Percentiles rank a stretch among this genome's conserved stretches.
phyloP scores from a whole-genome alignment of 2,797 vertebrate species.

The Fistularia commersonii region DNA sequence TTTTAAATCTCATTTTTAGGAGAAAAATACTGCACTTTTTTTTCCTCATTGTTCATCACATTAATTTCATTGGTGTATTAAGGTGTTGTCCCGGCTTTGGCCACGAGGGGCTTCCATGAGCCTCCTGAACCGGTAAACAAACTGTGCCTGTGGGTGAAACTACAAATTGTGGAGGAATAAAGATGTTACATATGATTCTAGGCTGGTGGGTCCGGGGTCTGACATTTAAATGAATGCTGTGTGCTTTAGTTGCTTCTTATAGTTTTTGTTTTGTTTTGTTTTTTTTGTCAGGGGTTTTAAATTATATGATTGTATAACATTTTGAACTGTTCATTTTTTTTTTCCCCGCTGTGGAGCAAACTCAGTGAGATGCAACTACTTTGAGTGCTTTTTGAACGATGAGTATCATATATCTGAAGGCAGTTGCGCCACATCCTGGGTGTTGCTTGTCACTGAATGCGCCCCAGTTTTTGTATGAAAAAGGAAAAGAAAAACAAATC shows the following conservation, averaged over 20 bases:
- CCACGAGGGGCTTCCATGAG: too few species aligned
- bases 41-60: too few species aligned
- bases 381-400: constrained; percentile 6
- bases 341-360: constrained; percentile 71
- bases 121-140: too few species aligned
- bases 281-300: constrained; percentile 62
- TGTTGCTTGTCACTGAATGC: constrained; percentile 27
- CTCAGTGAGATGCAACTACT: constrained; percentile 26
- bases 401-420: too few species aligned
- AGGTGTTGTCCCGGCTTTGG: too few species aligned
- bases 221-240: constrained; percentile 51
- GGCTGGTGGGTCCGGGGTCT: constrained; percentile 12
- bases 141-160: too few species aligned
- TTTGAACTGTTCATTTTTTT: constrained; percentile 76
- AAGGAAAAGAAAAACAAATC: constrained; percentile 12
- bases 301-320: constrained; percentile 75
- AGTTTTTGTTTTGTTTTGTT: constrained; percentile 43
- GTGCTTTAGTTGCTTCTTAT: constrained; percentile 63
- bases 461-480: constrained; percentile 60
- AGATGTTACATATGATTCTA: constrained; percentile 46
- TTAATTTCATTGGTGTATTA: too few species aligned
- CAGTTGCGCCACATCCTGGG: background rate
- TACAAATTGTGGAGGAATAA: constrained; percentile 22
- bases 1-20: too few species aligned
- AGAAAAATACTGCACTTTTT: too few species aligned